phyloP scores from a whole-genome alignment of 2,113 vertebrate genomes.

The Seriola aureovittata region DNA sequence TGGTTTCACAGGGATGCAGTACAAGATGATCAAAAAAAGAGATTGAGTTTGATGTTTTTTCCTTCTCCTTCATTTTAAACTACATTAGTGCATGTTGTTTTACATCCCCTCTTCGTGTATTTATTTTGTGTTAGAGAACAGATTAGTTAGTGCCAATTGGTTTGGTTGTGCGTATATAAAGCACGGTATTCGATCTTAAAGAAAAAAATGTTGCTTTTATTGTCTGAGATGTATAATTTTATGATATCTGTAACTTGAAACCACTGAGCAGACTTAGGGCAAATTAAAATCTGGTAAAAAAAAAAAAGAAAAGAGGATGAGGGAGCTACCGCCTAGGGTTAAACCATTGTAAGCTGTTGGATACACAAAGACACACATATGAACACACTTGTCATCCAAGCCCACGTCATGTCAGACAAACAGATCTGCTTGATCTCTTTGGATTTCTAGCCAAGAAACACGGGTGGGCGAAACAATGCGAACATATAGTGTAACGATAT shows the following conservation, averaged over 20 bases:
- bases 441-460: slow-evolving; percentile 37
- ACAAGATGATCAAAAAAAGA: slow-evolving; percentile 27
- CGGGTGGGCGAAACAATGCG: background rate
- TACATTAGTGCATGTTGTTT: background rate
- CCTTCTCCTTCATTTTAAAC: slow-evolving; percentile 1
- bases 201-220: background rate
- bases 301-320: slow-evolving; percentile 23
- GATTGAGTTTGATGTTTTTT: slow-evolving; percentile 6
- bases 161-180: slow-evolving; percentile 2
- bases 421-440: slow-evolving; percentile 40
- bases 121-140: background rate
- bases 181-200: background rate
- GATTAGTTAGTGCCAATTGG: background rate
- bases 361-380: slow-evolving; percentile 37
- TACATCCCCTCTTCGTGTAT: background rate
- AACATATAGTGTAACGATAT: background rate
- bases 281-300: slow-evolving; percentile 16
- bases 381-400: slow-evolving; percentile 38
- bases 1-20: slow-evolving; percentile 20
- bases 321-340: background rate
- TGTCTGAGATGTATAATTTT: background rate
- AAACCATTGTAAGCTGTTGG: slow-evolving; percentile 32
- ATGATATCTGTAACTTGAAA: background rate
- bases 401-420: slow-evolving; percentile 35
- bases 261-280: background rate